Conservation (phyloP, 92 coral and sea anemone species). For the Porites evermanni region DNA sequence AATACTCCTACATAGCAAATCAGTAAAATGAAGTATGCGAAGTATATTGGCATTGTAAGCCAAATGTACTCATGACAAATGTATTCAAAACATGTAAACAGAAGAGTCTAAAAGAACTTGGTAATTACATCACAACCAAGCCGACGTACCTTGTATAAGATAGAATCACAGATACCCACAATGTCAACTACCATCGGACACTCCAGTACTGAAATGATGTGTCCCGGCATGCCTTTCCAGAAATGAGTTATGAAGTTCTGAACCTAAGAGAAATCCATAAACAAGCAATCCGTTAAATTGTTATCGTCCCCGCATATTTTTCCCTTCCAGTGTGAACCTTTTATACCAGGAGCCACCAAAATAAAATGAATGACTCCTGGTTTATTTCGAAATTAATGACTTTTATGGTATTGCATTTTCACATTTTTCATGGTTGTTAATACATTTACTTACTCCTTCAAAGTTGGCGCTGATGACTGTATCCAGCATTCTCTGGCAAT, state of each 20-base stretch:
- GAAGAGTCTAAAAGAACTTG: not conserved
- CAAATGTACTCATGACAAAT: too few relatives aligned
- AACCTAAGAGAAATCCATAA: constrained; percentile 54
- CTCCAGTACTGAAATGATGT: constrained; percentile 89
- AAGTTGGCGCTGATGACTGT: constrained; percentile 97
- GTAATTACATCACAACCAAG: not conserved
- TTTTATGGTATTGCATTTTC: too few relatives aligned
- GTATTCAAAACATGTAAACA: too few relatives aligned
- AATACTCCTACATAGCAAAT: not conserved
- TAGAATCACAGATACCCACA: constrained; percentile 93
- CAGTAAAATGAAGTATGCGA: too few relatives aligned
- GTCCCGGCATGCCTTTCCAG: constrained; percentile 98
- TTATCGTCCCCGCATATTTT: too few relatives aligned
- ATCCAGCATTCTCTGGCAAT: constrained; percentile 95
- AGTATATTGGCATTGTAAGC: too few relatives aligned
- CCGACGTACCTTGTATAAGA: constrained; percentile 87
- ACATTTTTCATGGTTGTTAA: too few relatives aligned
- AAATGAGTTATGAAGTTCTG: constrained; percentile 89
- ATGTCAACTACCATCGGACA: constrained; percentile 84
- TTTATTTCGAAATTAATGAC: too few relatives aligned
- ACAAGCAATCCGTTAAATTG: too few relatives aligned
- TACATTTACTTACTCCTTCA: constrained; percentile 78
- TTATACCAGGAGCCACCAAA: too few relatives aligned
- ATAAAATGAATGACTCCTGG: too few relatives aligned
- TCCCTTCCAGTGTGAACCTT: too few relatives aligned